phyloP scores from a whole-genome alignment of 2,113 vertebrate species.

The Hypocryptadius cinnamomeus region DNA sequence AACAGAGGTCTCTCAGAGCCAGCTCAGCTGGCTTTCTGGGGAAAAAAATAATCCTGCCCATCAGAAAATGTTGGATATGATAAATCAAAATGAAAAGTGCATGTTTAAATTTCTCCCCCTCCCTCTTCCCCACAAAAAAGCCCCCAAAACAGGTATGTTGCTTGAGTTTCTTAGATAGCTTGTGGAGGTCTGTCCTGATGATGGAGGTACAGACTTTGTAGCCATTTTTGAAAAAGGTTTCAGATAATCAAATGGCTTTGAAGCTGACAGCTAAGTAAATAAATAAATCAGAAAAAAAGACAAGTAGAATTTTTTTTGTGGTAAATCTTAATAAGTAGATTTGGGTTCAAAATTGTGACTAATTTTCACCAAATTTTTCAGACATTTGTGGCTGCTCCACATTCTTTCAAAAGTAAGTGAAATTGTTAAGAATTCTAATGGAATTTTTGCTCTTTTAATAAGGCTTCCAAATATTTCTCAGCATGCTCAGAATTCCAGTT shows the following conservation, averaged over 20 bases:
- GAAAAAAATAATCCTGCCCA: background rate
- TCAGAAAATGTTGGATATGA: background rate
- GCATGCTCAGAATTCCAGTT: background rate
- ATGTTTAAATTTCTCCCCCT: background rate
- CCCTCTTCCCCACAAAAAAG: background rate
- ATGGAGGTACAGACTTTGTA: background rate
- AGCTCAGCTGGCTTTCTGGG: background rate
- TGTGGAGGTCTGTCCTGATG: background rate
- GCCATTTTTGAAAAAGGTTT: background rate
- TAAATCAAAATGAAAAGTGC: background rate
- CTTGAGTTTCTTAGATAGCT: background rate
- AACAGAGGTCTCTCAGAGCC: background rate
- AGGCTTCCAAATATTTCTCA: background rate
- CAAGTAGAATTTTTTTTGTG: background rate
- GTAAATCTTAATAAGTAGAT: background rate
- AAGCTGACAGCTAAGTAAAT: background rate
- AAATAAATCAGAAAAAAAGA: background rate
- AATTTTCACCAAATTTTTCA: background rate
- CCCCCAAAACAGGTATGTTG: background rate
- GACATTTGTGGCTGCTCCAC: background rate
- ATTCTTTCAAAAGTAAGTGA: background rate
- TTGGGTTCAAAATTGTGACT: background rate
- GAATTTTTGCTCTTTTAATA: background rate
- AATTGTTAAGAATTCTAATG: background rate
- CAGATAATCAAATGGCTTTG: background rate